Percentiles rank a stretch among this genome's conserved stretches.
Conservation (phyloP, 2,888 invertebrate species). For the Pheosia tremula region DNA sequence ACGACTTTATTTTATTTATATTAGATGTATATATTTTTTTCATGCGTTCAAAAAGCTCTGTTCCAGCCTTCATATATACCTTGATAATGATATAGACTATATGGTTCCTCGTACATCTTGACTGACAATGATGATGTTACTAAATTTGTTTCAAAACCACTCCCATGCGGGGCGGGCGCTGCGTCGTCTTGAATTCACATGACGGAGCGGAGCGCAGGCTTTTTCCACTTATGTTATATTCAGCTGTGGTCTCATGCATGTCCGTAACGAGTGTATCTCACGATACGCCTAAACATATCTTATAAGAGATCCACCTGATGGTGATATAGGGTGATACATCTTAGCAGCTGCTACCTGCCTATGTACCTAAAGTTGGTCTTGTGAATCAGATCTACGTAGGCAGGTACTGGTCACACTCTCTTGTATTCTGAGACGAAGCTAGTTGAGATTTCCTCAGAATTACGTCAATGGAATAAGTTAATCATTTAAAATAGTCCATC, state of each 20-base stretch:
- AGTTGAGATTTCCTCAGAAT: no score
- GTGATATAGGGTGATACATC: no score
- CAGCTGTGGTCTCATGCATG: conserved; percentile 3
- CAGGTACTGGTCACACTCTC: no score
- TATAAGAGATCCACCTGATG: no score
- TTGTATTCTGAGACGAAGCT: no score
- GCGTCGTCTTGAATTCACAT: neutral
- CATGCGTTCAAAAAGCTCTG: neutral
- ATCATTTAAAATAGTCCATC: no score
- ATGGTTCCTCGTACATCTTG: conserved; percentile 9
- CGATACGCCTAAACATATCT: neutral
- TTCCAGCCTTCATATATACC: neutral
- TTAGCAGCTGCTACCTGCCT: no score
- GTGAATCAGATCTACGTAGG: no score
- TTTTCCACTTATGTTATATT: conserved; percentile 8
- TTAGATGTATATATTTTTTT: no score
- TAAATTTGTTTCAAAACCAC: neutral
- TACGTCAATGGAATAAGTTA: no score
- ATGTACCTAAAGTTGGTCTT: no score
- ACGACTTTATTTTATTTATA: no score
- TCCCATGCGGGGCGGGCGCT: neutral
- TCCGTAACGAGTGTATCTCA: conserved; percentile 1
- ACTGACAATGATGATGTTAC: neutral
- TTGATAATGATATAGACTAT: conserved; percentile 3
- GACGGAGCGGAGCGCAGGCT: conserved; percentile 5